phyloP scores from a whole-genome alignment of 2,888 invertebrate species.

The Phaonia tiefii region DNA sequence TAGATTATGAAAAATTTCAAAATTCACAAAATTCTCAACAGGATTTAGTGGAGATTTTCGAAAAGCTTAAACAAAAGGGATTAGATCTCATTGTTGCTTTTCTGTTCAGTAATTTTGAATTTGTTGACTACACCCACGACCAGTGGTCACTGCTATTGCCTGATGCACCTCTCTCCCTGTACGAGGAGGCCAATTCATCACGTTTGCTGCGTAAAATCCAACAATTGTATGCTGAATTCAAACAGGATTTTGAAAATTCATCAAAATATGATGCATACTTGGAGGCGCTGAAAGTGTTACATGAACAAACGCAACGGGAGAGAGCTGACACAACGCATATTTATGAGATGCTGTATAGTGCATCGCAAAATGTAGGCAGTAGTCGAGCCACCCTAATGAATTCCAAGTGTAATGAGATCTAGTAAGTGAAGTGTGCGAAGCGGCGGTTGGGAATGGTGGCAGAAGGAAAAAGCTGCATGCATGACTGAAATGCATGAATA shows the following conservation, averaged over 20 bases:
- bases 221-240: constrained; percentile 72
- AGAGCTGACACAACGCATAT: constrained; percentile 71
- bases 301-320: constrained; percentile 69
- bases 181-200: constrained; percentile 62
- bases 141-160: constrained; percentile 71
- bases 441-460: not conserved
- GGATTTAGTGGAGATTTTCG: constrained; percentile 70
- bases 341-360: constrained; percentile 74
- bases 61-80: constrained; percentile 72
- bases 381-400: constrained; percentile 76
- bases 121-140: constrained; percentile 73
- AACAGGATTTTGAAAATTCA: constrained; percentile 73
- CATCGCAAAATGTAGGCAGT: constrained; percentile 75
- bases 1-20: constrained; percentile 69
- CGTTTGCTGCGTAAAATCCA: constrained; percentile 71
- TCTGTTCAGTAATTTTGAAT: constrained; percentile 76
- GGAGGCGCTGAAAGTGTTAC: constrained; percentile 68
- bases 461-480: not conserved
- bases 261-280: constrained; percentile 73
- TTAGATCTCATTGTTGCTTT: constrained; percentile 75
- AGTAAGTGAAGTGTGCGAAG: not conserved
- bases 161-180: constrained; percentile 47
- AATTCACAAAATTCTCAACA: constrained; percentile 65
- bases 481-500: constrained; percentile 8
- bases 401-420: constrained; percentile 71